A percentile compares a stretch with the other conserved stretches of the same genome.
phyloP scores from a whole-genome alignment of 2,113 vertebrate genomes.

The Oncorhynchus keta region DNA sequence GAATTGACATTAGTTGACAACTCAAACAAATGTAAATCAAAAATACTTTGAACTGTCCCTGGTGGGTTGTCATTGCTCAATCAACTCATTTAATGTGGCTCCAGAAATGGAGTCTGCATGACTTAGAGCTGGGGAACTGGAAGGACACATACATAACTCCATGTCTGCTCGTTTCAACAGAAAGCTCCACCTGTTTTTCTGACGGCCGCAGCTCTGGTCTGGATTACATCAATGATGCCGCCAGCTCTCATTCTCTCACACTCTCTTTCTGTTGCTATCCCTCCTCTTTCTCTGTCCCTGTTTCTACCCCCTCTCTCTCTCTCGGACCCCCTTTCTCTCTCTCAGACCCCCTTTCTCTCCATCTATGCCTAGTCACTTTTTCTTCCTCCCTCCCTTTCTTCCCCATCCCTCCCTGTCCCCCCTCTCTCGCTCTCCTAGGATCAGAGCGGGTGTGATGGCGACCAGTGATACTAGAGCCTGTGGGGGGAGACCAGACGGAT shows the following conservation, averaged over 20 bases:
- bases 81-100: slow-evolving; percentile 33
- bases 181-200: slow-evolving; percentile 62
- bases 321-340: neutral
- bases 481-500: slow-evolving; percentile 17
- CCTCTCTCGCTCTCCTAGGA: neutral
- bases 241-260: slow-evolving; percentile 8
- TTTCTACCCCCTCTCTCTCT: neutral
- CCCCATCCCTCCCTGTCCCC: neutral
- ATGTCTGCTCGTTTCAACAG: slow-evolving; percentile 25
- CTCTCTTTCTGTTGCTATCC: slow-evolving; percentile 5
- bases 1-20: too few relatives aligned
- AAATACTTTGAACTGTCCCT: too few relatives aligned
- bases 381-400: neutral
- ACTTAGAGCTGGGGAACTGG: slow-evolving; percentile 42
- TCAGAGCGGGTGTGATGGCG: neutral
- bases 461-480: neutral
- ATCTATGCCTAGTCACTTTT: neutral
- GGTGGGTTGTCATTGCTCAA: slow-evolving; percentile 55
- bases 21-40: too few relatives aligned
- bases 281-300: neutral
- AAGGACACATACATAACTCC: slow-evolving; percentile 51
- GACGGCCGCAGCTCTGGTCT: neutral
- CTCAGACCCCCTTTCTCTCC: neutral
- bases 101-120: slow-evolving; percentile 62
- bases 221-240: slow-evolving; percentile 12